Evolutionary conservation across 2,888 invertebrate genomes (phyloP).

Genomic region (Busseola fusca): DNA sequence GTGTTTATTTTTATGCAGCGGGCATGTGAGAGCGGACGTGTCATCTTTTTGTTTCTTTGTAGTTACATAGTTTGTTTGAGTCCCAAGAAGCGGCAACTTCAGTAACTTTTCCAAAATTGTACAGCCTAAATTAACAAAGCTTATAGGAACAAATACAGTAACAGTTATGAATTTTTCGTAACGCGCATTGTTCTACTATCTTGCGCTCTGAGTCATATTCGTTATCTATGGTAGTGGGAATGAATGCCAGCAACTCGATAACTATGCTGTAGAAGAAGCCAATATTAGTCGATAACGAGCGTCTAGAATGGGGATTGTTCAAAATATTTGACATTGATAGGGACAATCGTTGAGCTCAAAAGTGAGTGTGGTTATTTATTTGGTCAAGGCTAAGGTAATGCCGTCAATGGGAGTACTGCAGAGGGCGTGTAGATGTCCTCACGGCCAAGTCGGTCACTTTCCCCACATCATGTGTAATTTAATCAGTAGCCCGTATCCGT

Average conservation of each 20-base stretch:
- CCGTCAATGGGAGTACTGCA: conserved; percentile 46
- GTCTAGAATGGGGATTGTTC: conserved; percentile 51
- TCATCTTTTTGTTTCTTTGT: conserved; percentile 76
- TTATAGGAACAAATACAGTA: conserved; percentile 54
- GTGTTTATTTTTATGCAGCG: conserved; percentile 79
- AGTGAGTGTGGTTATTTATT: conserved; percentile 25
- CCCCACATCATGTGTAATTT: conserved; percentile 75
- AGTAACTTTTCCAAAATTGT: conserved; percentile 44
- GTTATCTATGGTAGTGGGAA: conserved; percentile 69
- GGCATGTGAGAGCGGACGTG: conserved; percentile 81
- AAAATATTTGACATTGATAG: conserved; percentile 39
- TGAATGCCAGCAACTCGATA: conserved; percentile 72
- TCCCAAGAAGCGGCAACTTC: conserved; percentile 46
- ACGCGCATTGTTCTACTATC: conserved; percentile 64
- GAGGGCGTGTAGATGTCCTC: conserved; percentile 47
- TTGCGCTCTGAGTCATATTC: conserved; percentile 68
- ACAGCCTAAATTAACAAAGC: conserved; percentile 43
- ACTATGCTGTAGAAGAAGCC: conserved; percentile 63
- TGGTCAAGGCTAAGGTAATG: conserved; percentile 53
- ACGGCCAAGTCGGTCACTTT: conserved; percentile 59
- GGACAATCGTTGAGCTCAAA: conserved; percentile 2
- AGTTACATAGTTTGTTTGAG: conserved; percentile 60
- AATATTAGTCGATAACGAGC: conserved; percentile 56
- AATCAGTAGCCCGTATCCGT: conserved; percentile 84
- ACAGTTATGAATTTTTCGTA: conserved; percentile 55